Base-by-base conservation (phyloP, 2,888 invertebrate genomes). In the Pocota personata region DNA sequence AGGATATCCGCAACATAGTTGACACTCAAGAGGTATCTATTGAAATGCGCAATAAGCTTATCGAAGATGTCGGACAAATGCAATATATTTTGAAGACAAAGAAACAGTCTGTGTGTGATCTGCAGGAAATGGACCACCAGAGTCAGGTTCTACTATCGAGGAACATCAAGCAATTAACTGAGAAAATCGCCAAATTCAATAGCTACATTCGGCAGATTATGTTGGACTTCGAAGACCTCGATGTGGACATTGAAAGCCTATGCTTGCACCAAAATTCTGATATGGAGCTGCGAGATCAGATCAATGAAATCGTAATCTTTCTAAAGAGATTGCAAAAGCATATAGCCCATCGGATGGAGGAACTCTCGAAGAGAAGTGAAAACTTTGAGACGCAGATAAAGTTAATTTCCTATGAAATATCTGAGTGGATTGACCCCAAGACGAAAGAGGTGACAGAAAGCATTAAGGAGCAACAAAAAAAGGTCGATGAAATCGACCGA, bases 71-170 rank as follows among this genome's bases (percentile, higher is more conserved):
- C 2, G 86, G 66, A 5, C 89, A 91, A n/a, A 55, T 88, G 24
- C 86, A 88, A 24, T 89, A 88, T 55, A 88, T 90, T 43, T 73
- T 89, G 21, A 80, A 89, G 12, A 89, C 88, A 16, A 88, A 90
- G 48, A 88, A 89, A 1, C 88, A 90, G 1, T 84, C 90, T 1
- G 32, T 89, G 5, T 82, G 88, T 7, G 90, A 90, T 8, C 66
- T 91, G 1, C 72, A 88, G 6, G 89, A 90, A 12, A 88, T 88
- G n/a, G 87, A 89, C 50, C 87, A 90, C 40, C 88, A 90, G 55
- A 89, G 89, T 75, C 91, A 91, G 72, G 89, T 91, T 3, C 69
- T 87, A 3, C 78, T 90, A 32, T 84, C 92, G 0, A 88, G 90
- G 2, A 87, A 88, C 12, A 89, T 90, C 27, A 90, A 90, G 10